A percentile compares a stretch with the other conserved stretches of the same genome.
Conservation (phyloP, 2,797 vertebrate species). For the Gastrophryne carolinensis region DNA sequence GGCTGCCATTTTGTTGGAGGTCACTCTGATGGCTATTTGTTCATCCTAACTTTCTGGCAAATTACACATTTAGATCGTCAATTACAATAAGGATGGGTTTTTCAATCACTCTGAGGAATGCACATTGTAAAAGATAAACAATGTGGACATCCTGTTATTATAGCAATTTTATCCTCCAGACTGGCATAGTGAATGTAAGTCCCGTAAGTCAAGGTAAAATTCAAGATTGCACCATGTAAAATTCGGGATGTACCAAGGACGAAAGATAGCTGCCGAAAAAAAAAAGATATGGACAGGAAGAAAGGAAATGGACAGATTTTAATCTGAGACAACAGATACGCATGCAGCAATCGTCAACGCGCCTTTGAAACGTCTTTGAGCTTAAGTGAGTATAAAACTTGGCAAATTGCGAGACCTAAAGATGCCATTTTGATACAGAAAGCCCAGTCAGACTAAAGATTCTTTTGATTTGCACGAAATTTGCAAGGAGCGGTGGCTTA, state of each 20-base stretch:
- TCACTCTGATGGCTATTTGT: neutral
- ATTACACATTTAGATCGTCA: conserved; percentile 17
- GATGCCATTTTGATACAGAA: conserved; percentile 52
- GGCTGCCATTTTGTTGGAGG: neutral
- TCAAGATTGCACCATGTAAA: conserved; percentile 33
- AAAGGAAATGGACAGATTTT: conserved; percentile 51
- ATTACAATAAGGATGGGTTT: conserved; percentile 4
- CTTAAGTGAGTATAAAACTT: conserved; percentile 44
- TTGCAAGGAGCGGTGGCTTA: conserved; percentile 35
- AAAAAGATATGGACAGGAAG: conserved; percentile 47
- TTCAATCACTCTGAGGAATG: conserved; percentile 25
- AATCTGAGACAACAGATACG: conserved; percentile 46
- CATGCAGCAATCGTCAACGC: conserved; percentile 25
- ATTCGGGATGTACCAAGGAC: conserved; percentile 49
- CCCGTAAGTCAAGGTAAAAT: conserved; percentile 9
- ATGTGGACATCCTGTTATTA: conserved; percentile 46
- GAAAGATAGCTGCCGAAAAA: conserved; percentile 32
- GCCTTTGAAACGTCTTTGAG: conserved; percentile 51
- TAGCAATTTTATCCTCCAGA: conserved; percentile 44
- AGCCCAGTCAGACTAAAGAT: conserved; percentile 20
- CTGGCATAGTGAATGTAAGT: conserved; percentile 45
- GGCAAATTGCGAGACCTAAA: conserved; percentile 41
- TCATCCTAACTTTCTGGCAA: conserved; percentile 9
- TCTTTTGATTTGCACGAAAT: conserved; percentile 41
- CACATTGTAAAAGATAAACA: conserved; percentile 41